Evolutionary conservation across 2,888 invertebrate genomes (phyloP), one percentile per base, ranked within the genome.

Genomic region (Cosmia trapezina): DNA sequence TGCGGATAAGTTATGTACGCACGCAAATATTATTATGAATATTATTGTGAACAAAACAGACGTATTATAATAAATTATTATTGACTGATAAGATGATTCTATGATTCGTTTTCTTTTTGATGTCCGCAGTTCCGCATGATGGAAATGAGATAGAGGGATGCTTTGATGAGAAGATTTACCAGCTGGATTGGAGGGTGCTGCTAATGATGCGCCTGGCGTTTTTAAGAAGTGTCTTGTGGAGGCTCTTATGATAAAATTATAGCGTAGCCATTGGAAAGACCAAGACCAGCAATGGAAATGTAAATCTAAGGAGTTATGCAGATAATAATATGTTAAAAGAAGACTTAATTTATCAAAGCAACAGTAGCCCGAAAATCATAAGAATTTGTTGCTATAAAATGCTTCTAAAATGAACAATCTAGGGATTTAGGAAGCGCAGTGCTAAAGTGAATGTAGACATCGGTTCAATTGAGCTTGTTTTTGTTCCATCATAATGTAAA

Each of bases 11-110:
- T 57, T 49, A 64, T 64, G 49, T 61, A 19, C 51, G 28, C 60
- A 61, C 54, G 54, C 45, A 61, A 64, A 63, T 74, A 60, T 54
- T 75, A 49, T 49, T 60, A 43, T 41, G 59, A 53, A 49, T 60
- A 54, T 59, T 60, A 54, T 59, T 74, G 53, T 28, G 64, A 49
- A 60, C 14, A 80, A 81, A 76, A 54, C 22, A 59, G 64, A 28
- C 17, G 6, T n/a, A 37, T 54, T 80, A 49, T 60, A n/a, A 49
- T 57, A 45, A 59, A 63, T 80, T 19, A 59, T 57, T 49, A 51
- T 67, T 56, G 7, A 14, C 49, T 78, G 70, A 43, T 57, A 43
- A 68, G 49, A 45, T 59, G 37, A 45, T 51, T 45, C 9, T 57
- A 14, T 51, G 43, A 28, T 45, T 22, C 8, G 19, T 61, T 41